A percentile compares a stretch with the other conserved stretches of the same genome.
These are phyloP conservation scores for Cichladusa arquata DNA, from an alignment of 2,113 vertebrate genomes.

Conservation along the genomic window DNA sequence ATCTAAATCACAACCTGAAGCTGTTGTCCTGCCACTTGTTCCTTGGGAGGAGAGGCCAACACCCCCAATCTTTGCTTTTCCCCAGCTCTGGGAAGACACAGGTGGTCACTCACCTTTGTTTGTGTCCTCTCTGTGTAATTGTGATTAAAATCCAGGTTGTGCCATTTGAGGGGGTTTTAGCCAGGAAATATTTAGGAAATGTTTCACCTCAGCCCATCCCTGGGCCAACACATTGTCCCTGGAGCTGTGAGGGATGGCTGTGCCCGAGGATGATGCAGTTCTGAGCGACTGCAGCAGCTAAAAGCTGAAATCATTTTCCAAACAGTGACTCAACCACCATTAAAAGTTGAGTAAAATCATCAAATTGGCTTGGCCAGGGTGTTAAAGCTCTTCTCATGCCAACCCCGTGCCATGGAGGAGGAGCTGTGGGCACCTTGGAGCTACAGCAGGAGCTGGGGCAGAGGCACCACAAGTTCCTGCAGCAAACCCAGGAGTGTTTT, in stretches of 20 bases:
- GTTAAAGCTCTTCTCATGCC: not conserved
- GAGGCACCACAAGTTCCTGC: not conserved
- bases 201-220: not conserved
- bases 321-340: not conserved
- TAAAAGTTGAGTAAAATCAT: not conserved
- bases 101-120: not conserved
- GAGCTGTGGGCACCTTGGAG: not conserved
- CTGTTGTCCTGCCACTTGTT: accelerated
- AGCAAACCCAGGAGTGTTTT: accelerated
- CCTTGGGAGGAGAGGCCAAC: not conserved
- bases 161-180: accelerated
- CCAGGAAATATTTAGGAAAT: accelerated
- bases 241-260: not conserved
- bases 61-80: not conserved
- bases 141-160: accelerated
- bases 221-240: not conserved
- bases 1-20: no score
- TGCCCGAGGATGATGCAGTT: not conserved
- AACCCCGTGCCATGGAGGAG: not conserved
- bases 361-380: not conserved
- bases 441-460: accelerated
- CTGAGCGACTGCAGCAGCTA: not conserved
- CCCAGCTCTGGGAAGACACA: not conserved
- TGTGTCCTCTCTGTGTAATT: not conserved
- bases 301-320: not conserved